These are phyloP conservation scores for Dasypus novemcinctus DNA, from an alignment of 2,113 vertebrate species.

Conservation along the genomic window DNA sequence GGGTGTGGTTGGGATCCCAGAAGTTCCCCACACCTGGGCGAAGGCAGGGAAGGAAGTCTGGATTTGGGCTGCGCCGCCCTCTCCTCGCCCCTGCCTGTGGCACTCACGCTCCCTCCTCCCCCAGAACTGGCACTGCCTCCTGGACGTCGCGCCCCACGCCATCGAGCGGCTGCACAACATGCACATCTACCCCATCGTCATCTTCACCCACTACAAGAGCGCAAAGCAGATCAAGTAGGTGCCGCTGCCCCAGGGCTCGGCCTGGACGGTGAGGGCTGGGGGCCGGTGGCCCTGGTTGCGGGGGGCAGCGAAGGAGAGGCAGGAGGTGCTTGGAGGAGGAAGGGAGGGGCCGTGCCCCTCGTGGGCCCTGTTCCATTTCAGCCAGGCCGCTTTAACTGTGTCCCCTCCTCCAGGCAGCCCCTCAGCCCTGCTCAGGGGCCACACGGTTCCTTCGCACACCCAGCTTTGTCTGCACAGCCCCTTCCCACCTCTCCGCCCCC, in stretches of 20 bases:
- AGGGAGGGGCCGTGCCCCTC: fast-evolving
- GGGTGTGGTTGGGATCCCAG: background rate
- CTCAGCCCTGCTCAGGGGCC: fast-evolving
- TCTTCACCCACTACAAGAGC: constrained; percentile 98
- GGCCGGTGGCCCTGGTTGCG: background rate
- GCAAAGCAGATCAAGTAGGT: constrained; percentile 99
- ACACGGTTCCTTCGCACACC: fast-evolving
- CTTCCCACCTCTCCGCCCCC: fast-evolving
- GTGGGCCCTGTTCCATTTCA: fast-evolving
- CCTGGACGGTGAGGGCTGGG: fast-evolving
- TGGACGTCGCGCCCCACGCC: constrained; percentile 95
- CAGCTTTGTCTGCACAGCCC: background rate
- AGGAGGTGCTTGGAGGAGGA: background rate
- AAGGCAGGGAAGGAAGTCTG: background rate
- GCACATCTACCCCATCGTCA: constrained; percentile 96
- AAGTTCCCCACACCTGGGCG: background rate
- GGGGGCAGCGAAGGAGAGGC: background rate
- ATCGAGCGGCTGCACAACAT: constrained; percentile 96
- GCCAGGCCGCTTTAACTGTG: fast-evolving
- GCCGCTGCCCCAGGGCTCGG: fast-evolving
- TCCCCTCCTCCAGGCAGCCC: fast-evolving
- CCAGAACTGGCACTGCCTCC: constrained; percentile 96
- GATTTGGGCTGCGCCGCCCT: background rate
- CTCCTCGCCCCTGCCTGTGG: fast-evolving
- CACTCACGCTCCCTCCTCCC: background rate